Base-by-base conservation (phyloP, 2,797 vertebrate species). In the Pygocentrus nattereri region DNA sequence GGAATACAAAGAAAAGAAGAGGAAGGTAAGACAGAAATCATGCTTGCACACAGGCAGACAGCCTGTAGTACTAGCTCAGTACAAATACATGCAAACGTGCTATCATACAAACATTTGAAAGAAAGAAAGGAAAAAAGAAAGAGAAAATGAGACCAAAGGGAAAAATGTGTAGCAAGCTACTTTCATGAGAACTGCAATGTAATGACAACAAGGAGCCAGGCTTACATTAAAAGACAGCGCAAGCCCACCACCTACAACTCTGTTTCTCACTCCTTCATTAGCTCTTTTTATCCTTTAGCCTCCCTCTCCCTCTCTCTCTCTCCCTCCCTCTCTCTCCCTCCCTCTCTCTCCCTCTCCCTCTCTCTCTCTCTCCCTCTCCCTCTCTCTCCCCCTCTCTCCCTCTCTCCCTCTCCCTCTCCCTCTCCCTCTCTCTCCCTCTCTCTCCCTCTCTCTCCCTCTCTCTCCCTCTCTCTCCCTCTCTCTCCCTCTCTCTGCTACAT, bases 1-100 rank as follows among this genome's bases (percentile, higher is more conserved):
- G 78, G 89, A 92, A 91, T 30, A 58, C 19, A 31, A 16, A 30
- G 79, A 75, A 59, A 44, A 75, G 74, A 67, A 7, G 7, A 70
- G 44, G 58, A 41, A 21, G 21, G 52, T 15, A 74, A 34, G 31
- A 59, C 70, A 41, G 15, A 74, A 38, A 23, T 12, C 71, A 56
- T 21, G 19, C 71, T 15, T 49, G 7, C 47, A 50, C 13, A 56
- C 34, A 41, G 16, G 8, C 15, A 68, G 4, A 47, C n/a, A n/a
- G n/a, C n/a, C n/a, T n/a, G n/a, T n/a, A n/a, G n/a, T n/a, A n/a
- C n/a, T n/a, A n/a, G n/a, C n/a, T 71, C n/a, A 49, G 64, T 38
- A 49, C 7, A 21, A 44, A 52, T 58, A 72, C 56, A 52, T 41
- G 31, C 38, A 47, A 16, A 34, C 6, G 6, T 34, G 19, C 18